These are phyloP conservation scores for Osmoderma eremita DNA, from an alignment of 2,888 invertebrate species.

Conservation along the genomic window DNA sequence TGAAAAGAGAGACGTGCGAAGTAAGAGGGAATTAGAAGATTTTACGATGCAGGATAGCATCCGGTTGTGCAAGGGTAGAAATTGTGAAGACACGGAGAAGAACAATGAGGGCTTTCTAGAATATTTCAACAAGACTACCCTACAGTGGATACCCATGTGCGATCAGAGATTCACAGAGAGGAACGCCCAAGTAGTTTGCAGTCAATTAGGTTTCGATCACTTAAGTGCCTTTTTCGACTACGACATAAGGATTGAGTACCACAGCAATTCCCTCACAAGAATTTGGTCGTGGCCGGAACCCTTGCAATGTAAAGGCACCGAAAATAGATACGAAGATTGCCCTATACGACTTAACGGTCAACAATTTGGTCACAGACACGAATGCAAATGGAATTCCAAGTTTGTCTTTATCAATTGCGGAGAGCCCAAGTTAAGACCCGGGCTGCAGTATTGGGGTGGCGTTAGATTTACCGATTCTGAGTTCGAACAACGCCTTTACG, in stretches of 20 bases:
- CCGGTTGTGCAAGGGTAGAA: constrained; percentile 80
- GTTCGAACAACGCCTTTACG: constrained; percentile 87
- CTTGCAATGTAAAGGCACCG: constrained; percentile 82
- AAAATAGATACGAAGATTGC: constrained; percentile 82
- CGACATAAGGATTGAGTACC: constrained; percentile 87
- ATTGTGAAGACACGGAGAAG: constrained; percentile 69
- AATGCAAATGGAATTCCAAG: constrained; percentile 88
- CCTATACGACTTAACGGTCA: constrained; percentile 91
- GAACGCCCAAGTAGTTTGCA: constrained; percentile 96
- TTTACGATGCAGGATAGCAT: constrained; percentile 72
- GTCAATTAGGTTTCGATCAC: constrained; percentile 89
- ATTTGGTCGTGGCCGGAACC: constrained; percentile 97
- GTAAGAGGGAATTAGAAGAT: constrained; percentile 68
- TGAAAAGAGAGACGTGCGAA: constrained; percentile 61
- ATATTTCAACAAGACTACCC: constrained; percentile 92
- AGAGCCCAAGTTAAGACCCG: constrained; percentile 71
- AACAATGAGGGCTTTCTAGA: constrained; percentile 89
- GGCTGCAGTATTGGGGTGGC: constrained; percentile 93
- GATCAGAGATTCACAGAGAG: constrained; percentile 95
- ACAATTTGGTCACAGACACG: constrained; percentile 83
- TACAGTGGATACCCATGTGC: constrained; percentile 97
- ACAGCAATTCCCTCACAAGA: constrained; percentile 85
- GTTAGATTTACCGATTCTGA: constrained; percentile 90
- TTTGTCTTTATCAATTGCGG: constrained; percentile 96
- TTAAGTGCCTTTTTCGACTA: constrained; percentile 89